phyloP scores from a whole-genome alignment of 2,888 invertebrate genomes.

The Galerucella calmariensis region DNA sequence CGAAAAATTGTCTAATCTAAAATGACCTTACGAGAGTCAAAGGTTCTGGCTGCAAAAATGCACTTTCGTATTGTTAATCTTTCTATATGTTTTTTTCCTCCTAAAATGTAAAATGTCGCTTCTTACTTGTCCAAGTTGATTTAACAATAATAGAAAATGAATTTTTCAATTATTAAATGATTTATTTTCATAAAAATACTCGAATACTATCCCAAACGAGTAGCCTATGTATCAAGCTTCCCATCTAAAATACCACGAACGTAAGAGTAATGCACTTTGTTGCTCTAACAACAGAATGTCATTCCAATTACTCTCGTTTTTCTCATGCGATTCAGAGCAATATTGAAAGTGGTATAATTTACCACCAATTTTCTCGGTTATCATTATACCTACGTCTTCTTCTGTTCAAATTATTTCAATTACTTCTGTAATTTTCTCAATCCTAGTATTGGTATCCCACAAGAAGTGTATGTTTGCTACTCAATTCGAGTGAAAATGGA shows the following conservation, averaged over 20 bases:
- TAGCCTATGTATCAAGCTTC: neutral
- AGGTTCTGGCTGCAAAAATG: no score
- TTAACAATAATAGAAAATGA: no score
- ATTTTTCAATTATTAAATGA: no score
- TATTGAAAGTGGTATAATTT: slow-evolving; percentile 40
- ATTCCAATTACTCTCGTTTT: slow-evolving; percentile 34
- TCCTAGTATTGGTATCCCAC: slow-evolving; percentile 12
- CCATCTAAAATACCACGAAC: neutral
- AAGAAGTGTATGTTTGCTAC: neutral
- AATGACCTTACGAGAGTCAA: no score
- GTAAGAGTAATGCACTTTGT: slow-evolving; percentile 32
- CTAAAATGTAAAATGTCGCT: no score
- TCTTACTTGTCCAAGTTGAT: no score
- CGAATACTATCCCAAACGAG: no score
- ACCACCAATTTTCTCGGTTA: slow-evolving; percentile 32
- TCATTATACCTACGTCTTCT: slow-evolving; percentile 24
- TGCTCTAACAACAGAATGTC: slow-evolving; percentile 31
- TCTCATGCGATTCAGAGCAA: slow-evolving; percentile 39
- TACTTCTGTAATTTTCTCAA: slow-evolving; percentile 20
- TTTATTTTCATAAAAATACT: no score
- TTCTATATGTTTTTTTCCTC: no score
- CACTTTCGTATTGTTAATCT: no score
- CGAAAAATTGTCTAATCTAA: no score
- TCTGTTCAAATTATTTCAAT: slow-evolving; percentile 30
- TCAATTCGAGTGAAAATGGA: neutral